Conservation (phyloP, 2,797 vertebrate genomes). For the Sciaenops ocellatus region DNA sequence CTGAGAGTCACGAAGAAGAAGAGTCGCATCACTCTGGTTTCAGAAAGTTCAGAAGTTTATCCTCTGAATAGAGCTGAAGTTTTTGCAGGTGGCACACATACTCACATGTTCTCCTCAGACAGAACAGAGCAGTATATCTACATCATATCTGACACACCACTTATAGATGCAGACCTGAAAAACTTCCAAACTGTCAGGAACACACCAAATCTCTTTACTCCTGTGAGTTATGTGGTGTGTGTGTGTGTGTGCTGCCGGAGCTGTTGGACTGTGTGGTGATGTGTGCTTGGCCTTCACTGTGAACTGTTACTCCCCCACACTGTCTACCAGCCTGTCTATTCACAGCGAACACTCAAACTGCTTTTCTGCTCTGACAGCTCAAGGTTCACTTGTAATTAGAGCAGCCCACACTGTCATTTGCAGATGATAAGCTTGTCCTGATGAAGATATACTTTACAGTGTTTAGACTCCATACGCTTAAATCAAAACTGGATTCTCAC, state of each 20-base stretch:
- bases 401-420: slow-evolving; percentile 8
- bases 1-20: no score
- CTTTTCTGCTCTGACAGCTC: slow-evolving; percentile 25
- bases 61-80: no score
- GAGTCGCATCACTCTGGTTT: no score
- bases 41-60: no score
- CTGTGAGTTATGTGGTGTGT: no score
- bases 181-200: no score
- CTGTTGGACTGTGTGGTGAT: slow-evolving; percentile 32
- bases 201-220: no score
- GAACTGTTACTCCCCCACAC: slow-evolving; percentile 49
- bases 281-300: slow-evolving; percentile 29
- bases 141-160: no score
- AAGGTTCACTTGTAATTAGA: slow-evolving; percentile 25
- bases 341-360: slow-evolving; percentile 7
- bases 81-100: no score
- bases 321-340: slow-evolving; percentile 41
- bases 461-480: not conserved
- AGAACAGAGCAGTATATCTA: no score
- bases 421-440: not conserved
- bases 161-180: no score
- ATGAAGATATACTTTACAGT: not conserved
- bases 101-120: no score
- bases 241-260: not conserved
- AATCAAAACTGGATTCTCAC: not conserved